A percentile compares a stretch with the other conserved stretches of the same genome.
phyloP scores from a whole-genome alignment of 2,797 vertebrate genomes.

The Danionella dracula region DNA sequence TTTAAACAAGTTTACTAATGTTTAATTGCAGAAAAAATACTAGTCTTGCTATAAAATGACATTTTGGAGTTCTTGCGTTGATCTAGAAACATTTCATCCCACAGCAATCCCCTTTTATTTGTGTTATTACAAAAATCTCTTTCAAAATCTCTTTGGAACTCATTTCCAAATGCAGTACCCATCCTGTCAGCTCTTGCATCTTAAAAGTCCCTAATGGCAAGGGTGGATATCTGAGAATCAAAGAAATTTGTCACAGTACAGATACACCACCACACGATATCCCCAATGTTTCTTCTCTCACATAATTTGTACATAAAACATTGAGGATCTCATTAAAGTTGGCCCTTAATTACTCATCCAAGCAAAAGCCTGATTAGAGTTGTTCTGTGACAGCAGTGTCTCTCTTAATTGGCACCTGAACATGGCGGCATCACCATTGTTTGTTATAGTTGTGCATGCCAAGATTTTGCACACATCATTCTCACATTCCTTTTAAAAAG shows the following conservation, averaged over 20 bases:
- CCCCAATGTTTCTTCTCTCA: neutral
- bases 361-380: neutral
- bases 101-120: too few species aligned
- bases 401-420: conserved; percentile 61
- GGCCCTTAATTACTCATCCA: conserved; percentile 8
- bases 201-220: too few species aligned
- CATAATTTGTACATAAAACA: conserved; percentile 12
- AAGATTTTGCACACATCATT: conserved; percentile 66
- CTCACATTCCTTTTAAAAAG: conserved; percentile 52
- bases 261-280: conserved; percentile 25
- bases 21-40: too few species aligned
- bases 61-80: too few species aligned
- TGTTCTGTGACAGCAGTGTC: conserved; percentile 8
- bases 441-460: conserved; percentile 69
- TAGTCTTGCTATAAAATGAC: too few species aligned
- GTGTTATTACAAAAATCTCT: too few species aligned
- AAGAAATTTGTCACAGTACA: conserved; percentile 29
- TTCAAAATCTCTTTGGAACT: too few species aligned
- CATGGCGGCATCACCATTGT: conserved; percentile 45
- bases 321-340: conserved; percentile 19
- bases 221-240: conserved; percentile 12
- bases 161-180: too few species aligned
- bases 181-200: too few species aligned
- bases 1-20: too few species aligned
- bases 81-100: too few species aligned